Conservation (phyloP, 2,888 invertebrate species). For the Metopia argyrocephala region DNA sequence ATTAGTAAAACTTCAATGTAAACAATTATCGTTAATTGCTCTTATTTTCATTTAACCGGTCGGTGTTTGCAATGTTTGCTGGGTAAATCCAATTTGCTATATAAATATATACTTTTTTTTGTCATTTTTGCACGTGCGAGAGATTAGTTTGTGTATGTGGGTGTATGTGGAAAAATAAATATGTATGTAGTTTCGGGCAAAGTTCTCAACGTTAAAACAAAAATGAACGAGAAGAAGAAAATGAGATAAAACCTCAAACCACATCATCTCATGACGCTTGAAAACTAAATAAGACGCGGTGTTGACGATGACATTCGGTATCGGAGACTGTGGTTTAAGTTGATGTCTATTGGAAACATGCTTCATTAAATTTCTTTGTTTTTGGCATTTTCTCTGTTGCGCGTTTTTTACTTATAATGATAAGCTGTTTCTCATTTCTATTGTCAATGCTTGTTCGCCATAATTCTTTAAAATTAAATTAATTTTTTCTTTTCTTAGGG, state of each 20-base stretch:
- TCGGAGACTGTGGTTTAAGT: conserved; percentile 35
- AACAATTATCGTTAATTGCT: no score
- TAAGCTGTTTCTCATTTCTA: background rate
- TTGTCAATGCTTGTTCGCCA: background rate
- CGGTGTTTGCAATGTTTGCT: background rate
- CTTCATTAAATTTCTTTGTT: conserved; percentile 44
- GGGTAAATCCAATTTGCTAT: background rate
- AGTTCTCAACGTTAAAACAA: conserved; percentile 23
- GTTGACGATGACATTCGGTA: conserved; percentile 25
- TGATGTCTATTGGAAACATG: conserved; percentile 47
- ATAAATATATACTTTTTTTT: background rate
- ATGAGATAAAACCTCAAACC: conserved; percentile 50
- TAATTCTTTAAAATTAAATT: conserved; percentile 42
- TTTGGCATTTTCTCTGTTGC: background rate
- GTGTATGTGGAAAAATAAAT: conserved; percentile 22
- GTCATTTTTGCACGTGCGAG: background rate
- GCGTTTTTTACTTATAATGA: background rate
- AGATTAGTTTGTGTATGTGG: background rate
- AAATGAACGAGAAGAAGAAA: background rate
- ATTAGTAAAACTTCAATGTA: no score
- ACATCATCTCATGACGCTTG: conserved; percentile 46
- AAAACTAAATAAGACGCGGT: conserved; percentile 39
- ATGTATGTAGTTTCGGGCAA: conserved; percentile 57
- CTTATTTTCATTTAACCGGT: no score
- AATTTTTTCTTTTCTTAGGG: conserved; percentile 24